Percentiles rank a stretch among this genome's conserved stretches.
phyloP scores from a whole-genome alignment of 2,797 vertebrate genomes.

The Schizopygopsis malacanthus region DNA sequence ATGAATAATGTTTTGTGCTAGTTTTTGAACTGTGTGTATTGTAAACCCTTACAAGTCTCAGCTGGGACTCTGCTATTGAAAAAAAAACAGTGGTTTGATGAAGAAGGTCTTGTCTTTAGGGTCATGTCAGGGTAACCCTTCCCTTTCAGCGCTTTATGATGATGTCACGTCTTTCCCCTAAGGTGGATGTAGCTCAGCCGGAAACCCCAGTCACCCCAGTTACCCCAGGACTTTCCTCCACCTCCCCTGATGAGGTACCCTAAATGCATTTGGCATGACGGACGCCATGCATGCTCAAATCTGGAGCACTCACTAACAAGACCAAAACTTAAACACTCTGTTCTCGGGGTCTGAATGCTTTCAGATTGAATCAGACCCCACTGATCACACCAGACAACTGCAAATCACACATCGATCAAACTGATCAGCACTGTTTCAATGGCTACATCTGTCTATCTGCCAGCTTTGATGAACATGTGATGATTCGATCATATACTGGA shows the following conservation, averaged over 20 bases:
- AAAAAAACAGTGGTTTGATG: neutral
- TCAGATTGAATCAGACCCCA: conserved; percentile 40
- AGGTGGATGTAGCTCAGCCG: conserved; percentile 81
- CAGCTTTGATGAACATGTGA: neutral
- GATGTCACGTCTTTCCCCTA: conserved; percentile 75
- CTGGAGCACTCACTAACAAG: conserved; percentile 33
- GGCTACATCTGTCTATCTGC: conserved; percentile 11
- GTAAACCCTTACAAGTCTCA: neutral
- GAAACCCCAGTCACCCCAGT: conserved; percentile 77
- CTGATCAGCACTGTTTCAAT: conserved; percentile 63
- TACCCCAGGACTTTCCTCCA: conserved; percentile 69
- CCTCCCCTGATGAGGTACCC: conserved; percentile 81
- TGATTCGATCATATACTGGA: neutral
- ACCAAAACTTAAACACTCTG: conserved; percentile 54
- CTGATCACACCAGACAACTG: conserved; percentile 1
- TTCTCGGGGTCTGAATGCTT: conserved; percentile 65
- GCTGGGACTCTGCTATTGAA: neutral
- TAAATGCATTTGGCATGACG: conserved; percentile 43
- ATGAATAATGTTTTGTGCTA: neutral
- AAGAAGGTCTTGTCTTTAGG: conserved; percentile 38
- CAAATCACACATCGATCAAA: conserved; percentile 31
- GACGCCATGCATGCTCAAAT: conserved; percentile 44
- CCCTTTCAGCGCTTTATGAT: conserved; percentile 68
- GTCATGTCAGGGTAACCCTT: conserved; percentile 51
- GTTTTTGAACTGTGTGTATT: neutral